phyloP scores from a whole-genome alignment of 2,797 vertebrate genomes.

The Rhinella marina region DNA sequence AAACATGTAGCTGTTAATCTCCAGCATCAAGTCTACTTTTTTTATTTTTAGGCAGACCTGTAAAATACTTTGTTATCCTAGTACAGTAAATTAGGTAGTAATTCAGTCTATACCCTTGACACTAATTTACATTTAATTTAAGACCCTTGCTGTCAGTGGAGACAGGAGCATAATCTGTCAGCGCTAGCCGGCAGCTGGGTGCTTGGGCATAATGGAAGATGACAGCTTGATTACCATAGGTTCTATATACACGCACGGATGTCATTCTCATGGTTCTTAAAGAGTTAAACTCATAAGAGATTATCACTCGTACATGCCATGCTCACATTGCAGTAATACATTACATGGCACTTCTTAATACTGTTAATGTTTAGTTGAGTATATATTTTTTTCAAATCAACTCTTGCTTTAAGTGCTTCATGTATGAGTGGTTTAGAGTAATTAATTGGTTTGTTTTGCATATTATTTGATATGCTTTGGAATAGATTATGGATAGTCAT shows the following conservation, averaged over 20 bases:
- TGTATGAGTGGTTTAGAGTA: background rate
- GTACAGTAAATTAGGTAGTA: slow-evolving; percentile 47
- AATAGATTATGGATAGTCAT: background rate
- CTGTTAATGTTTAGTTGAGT: slow-evolving; percentile 32
- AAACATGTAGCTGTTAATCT: slow-evolving; percentile 56
- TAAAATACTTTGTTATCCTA: slow-evolving; percentile 49
- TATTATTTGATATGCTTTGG: background rate
- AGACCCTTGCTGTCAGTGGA: slow-evolving; percentile 34
- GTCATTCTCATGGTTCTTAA: background rate
- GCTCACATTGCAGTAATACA: slow-evolving; percentile 11
- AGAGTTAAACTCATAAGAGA: slow-evolving; percentile 24
- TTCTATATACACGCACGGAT: background rate
- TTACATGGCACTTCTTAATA: slow-evolving; percentile 1
- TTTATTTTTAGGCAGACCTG: slow-evolving; percentile 38
- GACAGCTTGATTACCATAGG: slow-evolving; percentile 25
- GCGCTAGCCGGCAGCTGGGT: slow-evolving; percentile 21
- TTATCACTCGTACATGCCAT: background rate
- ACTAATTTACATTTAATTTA: slow-evolving; percentile 42
- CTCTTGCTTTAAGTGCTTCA: background rate
- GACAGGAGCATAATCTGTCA: slow-evolving; percentile 25
- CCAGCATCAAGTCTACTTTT: slow-evolving; percentile 23
- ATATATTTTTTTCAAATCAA: slow-evolving; percentile 16
- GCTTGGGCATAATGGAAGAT: slow-evolving; percentile 40
- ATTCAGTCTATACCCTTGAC: slow-evolving; percentile 41
- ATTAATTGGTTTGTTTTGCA: background rate